phyloP scores from a whole-genome alignment of 2,113 vertebrate species.

The Varanus salvator region DNA sequence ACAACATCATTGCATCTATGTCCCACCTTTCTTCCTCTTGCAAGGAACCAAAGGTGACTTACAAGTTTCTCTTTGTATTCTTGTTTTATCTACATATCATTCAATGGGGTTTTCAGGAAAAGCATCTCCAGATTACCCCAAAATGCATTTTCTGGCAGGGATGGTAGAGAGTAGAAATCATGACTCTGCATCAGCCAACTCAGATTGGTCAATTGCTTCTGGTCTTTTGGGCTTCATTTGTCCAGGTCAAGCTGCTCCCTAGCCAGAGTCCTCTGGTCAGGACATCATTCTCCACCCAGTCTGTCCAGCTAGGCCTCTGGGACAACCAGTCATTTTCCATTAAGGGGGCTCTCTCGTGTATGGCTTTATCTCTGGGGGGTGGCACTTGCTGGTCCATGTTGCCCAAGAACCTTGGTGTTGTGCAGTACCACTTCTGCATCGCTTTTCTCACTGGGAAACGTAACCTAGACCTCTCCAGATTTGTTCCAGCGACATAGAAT shows the following conservation, averaged over 20 bases:
- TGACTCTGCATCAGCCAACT: not conserved
- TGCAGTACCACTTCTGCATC: not conserved
- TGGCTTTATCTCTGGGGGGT: too few species aligned
- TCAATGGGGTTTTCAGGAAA: constrained; percentile 10
- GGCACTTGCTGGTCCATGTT: not conserved
- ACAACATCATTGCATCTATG: too few species aligned
- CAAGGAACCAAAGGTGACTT: too few species aligned
- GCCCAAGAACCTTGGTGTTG: not conserved
- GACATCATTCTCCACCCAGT: not conserved
- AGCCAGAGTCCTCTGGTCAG: not conserved
- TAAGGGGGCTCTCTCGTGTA: not conserved
- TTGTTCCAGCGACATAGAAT: not conserved
- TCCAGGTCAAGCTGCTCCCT: not conserved
- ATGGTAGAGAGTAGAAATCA: not conserved
- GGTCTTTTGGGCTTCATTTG: not conserved
- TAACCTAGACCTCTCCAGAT: not conserved
- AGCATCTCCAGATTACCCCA: not conserved
- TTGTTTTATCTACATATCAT: not conserved
- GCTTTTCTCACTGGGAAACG: not conserved
- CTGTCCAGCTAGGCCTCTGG: not conserved
- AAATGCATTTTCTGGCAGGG: not conserved
- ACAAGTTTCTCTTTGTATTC: too few species aligned
- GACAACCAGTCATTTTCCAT: not conserved
- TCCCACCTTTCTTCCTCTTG: too few species aligned
- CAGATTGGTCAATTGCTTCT: too few species aligned